A percentile compares a stretch with the other conserved stretches of the same genome.
Evolutionary conservation across 2,113 vertebrate genomes (phyloP).

Genomic region (Hirundichthys speculiger): DNA sequence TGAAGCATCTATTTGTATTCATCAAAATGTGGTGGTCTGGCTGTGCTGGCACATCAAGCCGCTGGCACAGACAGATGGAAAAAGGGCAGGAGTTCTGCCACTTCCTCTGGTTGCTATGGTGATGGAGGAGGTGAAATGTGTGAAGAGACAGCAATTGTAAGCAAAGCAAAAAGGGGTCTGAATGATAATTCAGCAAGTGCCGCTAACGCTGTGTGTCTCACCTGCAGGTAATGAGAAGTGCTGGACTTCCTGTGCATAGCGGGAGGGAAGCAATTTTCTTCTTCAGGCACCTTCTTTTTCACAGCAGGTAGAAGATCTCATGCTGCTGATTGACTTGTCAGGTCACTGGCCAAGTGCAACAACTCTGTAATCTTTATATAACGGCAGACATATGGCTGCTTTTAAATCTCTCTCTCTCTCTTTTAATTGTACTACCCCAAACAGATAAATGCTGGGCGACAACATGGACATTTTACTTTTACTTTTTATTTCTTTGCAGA

Average conservation of each 20-base stretch:
- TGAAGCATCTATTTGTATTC: neutral
- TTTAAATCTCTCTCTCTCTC: too few species aligned
- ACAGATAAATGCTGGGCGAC: too few species aligned
- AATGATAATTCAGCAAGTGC: conserved; percentile 64
- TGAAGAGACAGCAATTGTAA: conserved; percentile 30
- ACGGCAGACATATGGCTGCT: too few species aligned
- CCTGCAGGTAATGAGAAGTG: conserved; percentile 55
- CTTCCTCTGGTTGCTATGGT: conserved; percentile 67
- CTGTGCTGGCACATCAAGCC: conserved; percentile 17
- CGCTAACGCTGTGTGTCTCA: conserved; percentile 10
- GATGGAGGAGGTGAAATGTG: conserved; percentile 40
- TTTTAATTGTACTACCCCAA: too few species aligned
- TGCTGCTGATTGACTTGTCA: conserved; percentile 37
- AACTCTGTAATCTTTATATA: conserved; percentile 8
- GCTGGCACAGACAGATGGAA: conserved; percentile 28
- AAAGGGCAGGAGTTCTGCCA: conserved; percentile 22
- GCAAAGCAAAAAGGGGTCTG: conserved; percentile 32
- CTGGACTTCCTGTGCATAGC: conserved; percentile 34
- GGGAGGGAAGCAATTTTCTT: conserved; percentile 34
- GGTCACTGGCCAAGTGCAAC: conserved; percentile 33
- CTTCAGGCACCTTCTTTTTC: conserved; percentile 41
- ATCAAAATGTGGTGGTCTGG: conserved; percentile 6
- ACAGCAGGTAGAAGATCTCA: conserved; percentile 27
- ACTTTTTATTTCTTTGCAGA: too few species aligned
- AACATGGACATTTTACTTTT: too few species aligned